Conservation (phyloP, 2,113 vertebrate genomes). For the Indicator maculatus region DNA sequence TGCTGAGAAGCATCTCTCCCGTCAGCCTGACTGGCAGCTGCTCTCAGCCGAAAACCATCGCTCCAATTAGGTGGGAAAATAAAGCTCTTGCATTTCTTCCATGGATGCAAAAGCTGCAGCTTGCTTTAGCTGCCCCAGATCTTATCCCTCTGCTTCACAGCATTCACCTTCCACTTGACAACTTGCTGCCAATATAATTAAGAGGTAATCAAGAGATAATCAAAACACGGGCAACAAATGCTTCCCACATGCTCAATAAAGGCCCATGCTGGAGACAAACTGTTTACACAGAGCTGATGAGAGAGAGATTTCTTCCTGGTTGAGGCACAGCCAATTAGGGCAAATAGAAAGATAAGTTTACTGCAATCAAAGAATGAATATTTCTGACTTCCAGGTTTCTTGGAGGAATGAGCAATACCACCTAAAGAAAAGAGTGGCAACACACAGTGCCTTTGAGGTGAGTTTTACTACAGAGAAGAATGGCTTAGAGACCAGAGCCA, state of each 20-base stretch:
- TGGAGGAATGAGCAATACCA: neutral
- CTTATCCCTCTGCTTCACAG: neutral
- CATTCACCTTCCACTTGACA: slow-evolving; percentile 11
- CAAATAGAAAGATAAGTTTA: neutral
- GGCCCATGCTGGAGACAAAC: neutral
- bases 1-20: neutral
- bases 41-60: neutral
- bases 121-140: neutral
- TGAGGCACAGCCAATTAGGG: slow-evolving; percentile 50
- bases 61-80: neutral
- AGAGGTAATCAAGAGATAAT: slow-evolving; percentile 67
- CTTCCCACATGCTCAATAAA: slow-evolving; percentile 48
- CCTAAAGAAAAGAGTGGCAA: neutral
- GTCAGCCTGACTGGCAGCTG: neutral
- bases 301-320: neutral
- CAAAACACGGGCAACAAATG: slow-evolving; percentile 30
- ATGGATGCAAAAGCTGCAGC: neutral
- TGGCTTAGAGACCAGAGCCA: neutral
- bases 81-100: neutral
- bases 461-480: neutral
- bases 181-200: slow-evolving; percentile 53
- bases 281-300: neutral
- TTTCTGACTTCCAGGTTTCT: neutral
- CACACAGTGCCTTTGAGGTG: neutral
- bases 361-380: neutral